Base-by-base conservation (phyloP, 2,888 invertebrate species). In the Cylindroiulus punctatus region DNA sequence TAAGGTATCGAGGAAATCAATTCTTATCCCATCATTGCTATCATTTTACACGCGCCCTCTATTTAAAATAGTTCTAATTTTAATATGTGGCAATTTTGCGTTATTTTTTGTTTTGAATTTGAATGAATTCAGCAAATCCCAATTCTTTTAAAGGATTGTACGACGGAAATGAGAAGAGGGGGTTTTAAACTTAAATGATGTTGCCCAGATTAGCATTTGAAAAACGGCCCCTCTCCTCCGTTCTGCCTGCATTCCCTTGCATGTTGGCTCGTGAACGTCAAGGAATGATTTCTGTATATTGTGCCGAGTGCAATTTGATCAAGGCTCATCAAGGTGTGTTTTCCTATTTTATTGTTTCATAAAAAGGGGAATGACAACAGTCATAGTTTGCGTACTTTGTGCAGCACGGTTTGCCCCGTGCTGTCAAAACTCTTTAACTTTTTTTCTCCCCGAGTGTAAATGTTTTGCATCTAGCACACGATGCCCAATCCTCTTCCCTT, bases 21-120 rank as follows among this genome's bases (percentile, higher is more conserved):
- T 57, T 57, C 57, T 57, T 57, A 57, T 57, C 57, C 57, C 57
- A 57, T 57, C 57, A 57, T 57, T n/a, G 57, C 57, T 57, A 57
- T 57, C 57, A 22, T 57, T 57, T 57, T 57, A 57, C 57, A 57
- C 57, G 57, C 57, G 22, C 57, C n/a, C 57, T n/a, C 57, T 57
- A 57, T 57, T 57, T 57, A 57, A 57, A 57, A 57, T n/a, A 57
- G 19, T 22, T 57, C 57, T 4, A 57, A n/a, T 57, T 57, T 57
- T n/a, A 57, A 57, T 22, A n/a, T 57, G 57, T 22, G 57, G n/a
- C 57, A 57, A 2, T 7, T 57, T 57, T 57, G 57, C 57, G 57
- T 57, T 57, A n/a, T 57, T 57, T 19, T 52, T 19, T 19, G n/a
- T 19, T 57, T 19, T 57, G 17, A 3, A n/a, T 57, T 57, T n/a